A percentile compares a stretch with the other conserved stretches of the same genome.
These are phyloP conservation scores for Brachyhypopomus occidentalis DNA, from an alignment of 2,113 vertebrate species.

Conservation along the genomic window DNA sequence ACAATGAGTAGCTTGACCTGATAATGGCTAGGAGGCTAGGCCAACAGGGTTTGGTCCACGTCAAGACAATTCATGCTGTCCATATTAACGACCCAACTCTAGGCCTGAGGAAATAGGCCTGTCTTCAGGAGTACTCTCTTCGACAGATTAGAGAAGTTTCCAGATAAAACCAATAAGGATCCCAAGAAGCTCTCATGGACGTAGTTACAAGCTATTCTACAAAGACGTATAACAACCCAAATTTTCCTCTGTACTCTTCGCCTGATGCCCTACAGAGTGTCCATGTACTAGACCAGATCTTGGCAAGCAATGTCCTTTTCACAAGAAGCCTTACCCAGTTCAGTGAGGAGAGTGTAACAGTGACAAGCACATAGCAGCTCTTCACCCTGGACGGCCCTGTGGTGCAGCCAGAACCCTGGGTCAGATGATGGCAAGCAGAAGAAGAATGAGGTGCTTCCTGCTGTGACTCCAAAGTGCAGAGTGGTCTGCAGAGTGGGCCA, in stretches of 20 bases:
- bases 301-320: background rate
- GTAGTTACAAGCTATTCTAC: background rate
- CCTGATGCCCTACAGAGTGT: background rate
- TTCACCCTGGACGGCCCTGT: background rate
- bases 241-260: background rate
- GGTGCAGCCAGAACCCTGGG: background rate
- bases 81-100: background rate
- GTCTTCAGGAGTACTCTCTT: background rate
- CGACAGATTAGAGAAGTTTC: background rate
- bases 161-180: background rate
- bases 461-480: too few species aligned
- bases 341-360: background rate
- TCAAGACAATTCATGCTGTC: background rate
- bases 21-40: background rate
- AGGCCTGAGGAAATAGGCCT: background rate
- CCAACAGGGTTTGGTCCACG: background rate
- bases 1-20: background rate
- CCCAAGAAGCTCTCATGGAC: background rate
- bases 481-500: too few species aligned
- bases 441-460: too few species aligned
- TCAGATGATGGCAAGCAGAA: background rate
- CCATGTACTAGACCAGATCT: background rate
- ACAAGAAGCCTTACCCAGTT: background rate
- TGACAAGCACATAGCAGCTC: background rate
- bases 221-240: background rate